Evolutionary conservation across 2,888 invertebrate genomes (phyloP), one percentile per base, ranked within the genome.

Genomic region (Parnassius apollo): DNA sequence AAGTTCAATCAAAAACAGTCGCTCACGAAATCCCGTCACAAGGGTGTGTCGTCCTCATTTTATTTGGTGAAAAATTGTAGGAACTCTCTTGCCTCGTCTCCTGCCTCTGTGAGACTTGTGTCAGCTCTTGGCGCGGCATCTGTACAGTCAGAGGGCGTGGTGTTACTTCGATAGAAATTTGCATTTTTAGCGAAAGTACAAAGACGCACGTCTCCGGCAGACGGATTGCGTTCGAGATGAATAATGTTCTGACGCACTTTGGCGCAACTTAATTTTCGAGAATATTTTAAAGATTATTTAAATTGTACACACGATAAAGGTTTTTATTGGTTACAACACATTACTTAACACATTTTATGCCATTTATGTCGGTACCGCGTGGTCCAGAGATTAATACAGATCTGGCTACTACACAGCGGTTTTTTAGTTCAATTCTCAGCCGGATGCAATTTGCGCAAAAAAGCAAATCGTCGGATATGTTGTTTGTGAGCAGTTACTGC

Each of bases 151-250:
- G 80, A 78, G 82, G 89, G 89, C 88, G 89, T 86, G 87, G 84
- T 85, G 82, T 82, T 83, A 82, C 81, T 84, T 83, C 81, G 80
- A 81, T 77, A 75, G 74, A 75, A 84, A 91, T 90, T 91, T 90
- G 89, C 90, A 91, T 90, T 86, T 90, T 90, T 85, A 88, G 89
- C 86, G 86, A 83, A 85, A 87, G 84, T 84, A 86, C 85, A 78
- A 76, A 75, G 82, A 83, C 83, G 82, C 86, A 82, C 85, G 91
- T 89, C 90, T 70, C 69, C 67, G 72, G 71, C 90, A 90, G 89
- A 88, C 85, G 80, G 81, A 87, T 86, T 85, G 80, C 74, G 78
- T 73, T 72, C 67, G 80, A 85, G 86, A 89, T 85, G 85, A 83
- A 89, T 89, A 88, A 85, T 86, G 82, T 69, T 71, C 65, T 72